A percentile compares a stretch with the other conserved stretches of the same genome.
These are phyloP conservation scores for Heptranchias perlo DNA, from an alignment of 2,113 vertebrate genomes.

Conservation along the genomic window DNA sequence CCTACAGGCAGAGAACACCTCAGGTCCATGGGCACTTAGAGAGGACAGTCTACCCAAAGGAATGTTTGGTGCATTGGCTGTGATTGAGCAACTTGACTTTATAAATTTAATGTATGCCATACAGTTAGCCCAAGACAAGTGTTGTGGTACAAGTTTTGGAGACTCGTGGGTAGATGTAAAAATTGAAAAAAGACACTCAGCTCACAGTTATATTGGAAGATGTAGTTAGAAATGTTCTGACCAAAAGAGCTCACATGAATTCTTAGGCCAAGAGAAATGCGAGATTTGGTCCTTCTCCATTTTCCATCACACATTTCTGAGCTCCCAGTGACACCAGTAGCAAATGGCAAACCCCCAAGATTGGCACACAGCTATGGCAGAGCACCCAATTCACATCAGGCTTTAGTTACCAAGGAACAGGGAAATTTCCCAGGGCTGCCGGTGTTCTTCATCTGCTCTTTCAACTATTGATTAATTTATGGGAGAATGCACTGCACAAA, in stretches of 20 bases:
- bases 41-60: background rate
- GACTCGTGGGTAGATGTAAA: too few species aligned
- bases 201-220: too few species aligned
- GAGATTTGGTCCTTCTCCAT: background rate
- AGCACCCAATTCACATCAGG: too few species aligned
- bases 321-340: background rate
- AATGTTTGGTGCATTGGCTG: background rate
- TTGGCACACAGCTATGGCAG: background rate
- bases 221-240: background rate
- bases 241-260: background rate
- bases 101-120: background rate
- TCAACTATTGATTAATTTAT: background rate
- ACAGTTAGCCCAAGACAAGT: background rate
- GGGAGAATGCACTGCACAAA: background rate
- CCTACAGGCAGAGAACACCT: too few species aligned
- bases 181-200: background rate
- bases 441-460: too few species aligned
- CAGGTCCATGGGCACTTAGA: too few species aligned
- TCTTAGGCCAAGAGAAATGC: background rate
- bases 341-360: background rate
- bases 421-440: background rate
- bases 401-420: background rate
- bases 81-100: background rate
- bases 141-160: background rate
- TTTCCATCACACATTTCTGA: background rate